phyloP scores from a whole-genome alignment of 2,113 vertebrate species.

The Barbus barbus region DNA sequence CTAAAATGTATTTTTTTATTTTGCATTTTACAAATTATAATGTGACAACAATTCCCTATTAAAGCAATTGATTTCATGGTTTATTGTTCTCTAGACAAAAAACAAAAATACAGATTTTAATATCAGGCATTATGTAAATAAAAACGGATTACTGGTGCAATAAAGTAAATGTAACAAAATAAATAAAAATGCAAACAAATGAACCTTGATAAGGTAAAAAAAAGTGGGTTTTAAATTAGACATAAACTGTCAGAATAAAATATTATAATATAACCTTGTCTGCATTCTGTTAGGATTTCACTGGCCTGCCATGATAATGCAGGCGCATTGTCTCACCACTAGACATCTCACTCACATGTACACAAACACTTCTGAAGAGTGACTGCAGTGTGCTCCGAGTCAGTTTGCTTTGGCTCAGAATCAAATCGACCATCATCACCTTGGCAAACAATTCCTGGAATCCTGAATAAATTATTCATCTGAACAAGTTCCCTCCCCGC shows the following conservation, averaged over 20 bases:
- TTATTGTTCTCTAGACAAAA: neutral
- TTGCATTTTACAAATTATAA: neutral
- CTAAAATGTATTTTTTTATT: too few relatives aligned
- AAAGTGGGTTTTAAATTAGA: neutral
- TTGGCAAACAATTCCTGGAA: slow-evolving; percentile 82
- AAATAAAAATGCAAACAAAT: neutral
- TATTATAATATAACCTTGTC: slow-evolving; percentile 12
- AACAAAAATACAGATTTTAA: too few relatives aligned
- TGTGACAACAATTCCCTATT: neutral
- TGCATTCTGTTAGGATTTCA: slow-evolving; percentile 13
- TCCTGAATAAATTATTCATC: slow-evolving; percentile 81
- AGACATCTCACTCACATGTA: slow-evolving; percentile 36
- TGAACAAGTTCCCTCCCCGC: slow-evolving; percentile 65
- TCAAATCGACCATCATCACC: slow-evolving; percentile 79
- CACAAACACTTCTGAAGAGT: slow-evolving; percentile 36
- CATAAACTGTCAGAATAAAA: neutral
- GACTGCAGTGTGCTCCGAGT: slow-evolving; percentile 50
- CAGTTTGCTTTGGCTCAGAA: slow-evolving; percentile 78
- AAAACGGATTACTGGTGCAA: neutral
- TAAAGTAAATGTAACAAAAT: neutral
- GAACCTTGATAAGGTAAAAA: too few relatives aligned
- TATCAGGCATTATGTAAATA: too few relatives aligned
- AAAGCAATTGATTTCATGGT: neutral
- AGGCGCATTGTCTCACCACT: slow-evolving; percentile 9
- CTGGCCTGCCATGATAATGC: slow-evolving; percentile 2